phyloP scores from a whole-genome alignment of 2,888 invertebrate species.

The Auanema sp. region DNA sequence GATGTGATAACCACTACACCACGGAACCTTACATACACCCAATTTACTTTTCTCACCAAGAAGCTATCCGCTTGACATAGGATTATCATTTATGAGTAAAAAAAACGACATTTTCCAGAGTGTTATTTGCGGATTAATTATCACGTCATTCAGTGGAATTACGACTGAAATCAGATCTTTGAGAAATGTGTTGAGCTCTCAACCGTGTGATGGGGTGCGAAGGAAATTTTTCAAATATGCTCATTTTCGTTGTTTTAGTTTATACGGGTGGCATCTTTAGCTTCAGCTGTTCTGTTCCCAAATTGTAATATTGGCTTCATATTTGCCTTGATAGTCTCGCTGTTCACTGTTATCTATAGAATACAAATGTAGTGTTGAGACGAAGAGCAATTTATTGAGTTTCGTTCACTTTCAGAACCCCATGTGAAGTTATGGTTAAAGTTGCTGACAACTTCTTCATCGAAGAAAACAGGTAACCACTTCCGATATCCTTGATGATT shows the following conservation, averaged over 20 bases:
- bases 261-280: conserved; percentile 22
- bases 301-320: conserved; percentile 37
- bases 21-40: conserved; percentile 25
- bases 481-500: neutral
- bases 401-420: conserved; percentile 8
- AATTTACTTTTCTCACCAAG: no score
- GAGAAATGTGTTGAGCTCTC: conserved; percentile 24
- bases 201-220: conserved; percentile 34
- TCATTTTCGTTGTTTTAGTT: conserved; percentile 11
- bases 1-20: conserved; percentile 63
- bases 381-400: neutral
- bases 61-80: no score
- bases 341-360: conserved; percentile 27
- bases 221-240: conserved; percentile 1
- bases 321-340: conserved; percentile 24
- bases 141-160: conserved; percentile 33
- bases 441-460: conserved; percentile 17
- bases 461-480: conserved; percentile 24
- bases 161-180: conserved; percentile 30
- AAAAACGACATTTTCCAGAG: conserved; percentile 21
- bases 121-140: conserved; percentile 32
- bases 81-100: no score
- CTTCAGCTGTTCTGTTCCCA: conserved; percentile 28
- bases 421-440: conserved; percentile 16
- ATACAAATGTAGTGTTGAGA: conserved; percentile 24